These are phyloP conservation scores for Entelurus aequoreus DNA, from an alignment of 2,113 vertebrate genomes.

Conservation along the genomic window DNA sequence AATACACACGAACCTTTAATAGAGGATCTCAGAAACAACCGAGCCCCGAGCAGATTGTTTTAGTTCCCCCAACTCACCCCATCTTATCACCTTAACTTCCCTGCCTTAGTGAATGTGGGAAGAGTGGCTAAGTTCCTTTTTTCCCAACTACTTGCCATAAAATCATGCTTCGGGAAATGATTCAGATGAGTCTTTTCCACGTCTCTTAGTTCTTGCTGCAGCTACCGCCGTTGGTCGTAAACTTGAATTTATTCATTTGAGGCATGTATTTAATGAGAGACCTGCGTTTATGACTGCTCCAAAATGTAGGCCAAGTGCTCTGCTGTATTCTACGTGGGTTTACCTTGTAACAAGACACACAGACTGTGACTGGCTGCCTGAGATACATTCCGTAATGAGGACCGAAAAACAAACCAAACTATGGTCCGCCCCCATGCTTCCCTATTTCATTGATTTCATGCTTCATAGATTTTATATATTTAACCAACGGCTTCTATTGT, in stretches of 20 bases:
- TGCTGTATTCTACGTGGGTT: conserved; percentile 46
- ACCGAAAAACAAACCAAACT: conserved; percentile 40
- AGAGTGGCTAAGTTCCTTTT: conserved; percentile 28
- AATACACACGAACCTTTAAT: too few relatives aligned
- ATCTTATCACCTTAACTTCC: conserved; percentile 27
- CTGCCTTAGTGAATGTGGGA: conserved; percentile 35
- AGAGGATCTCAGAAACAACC: conserved; percentile 42
- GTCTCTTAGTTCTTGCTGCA: conserved; percentile 17
- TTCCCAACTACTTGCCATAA: conserved; percentile 49
- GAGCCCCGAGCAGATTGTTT: conserved; percentile 44
- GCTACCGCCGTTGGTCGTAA: conserved; percentile 36
- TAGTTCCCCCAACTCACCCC: conserved; percentile 34
- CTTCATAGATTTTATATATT: conserved; percentile 58
- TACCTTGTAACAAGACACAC: conserved; percentile 54
- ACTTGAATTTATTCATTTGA: conserved; percentile 55
- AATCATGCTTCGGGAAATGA: conserved; percentile 39
- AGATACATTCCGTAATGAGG: conserved; percentile 60
- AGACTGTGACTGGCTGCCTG: conserved; percentile 59
- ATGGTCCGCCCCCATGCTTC: conserved; percentile 22
- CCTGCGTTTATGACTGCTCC: conserved; percentile 48
- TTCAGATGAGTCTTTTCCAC: conserved; percentile 27
- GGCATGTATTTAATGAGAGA: conserved; percentile 43
- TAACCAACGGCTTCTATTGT: conserved; percentile 34
- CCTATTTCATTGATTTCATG: conserved; percentile 49
- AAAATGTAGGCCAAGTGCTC: conserved; percentile 41